phyloP scores from a whole-genome alignment of 2,888 invertebrate genomes.

The Marasmarcha lunaedactyla region DNA sequence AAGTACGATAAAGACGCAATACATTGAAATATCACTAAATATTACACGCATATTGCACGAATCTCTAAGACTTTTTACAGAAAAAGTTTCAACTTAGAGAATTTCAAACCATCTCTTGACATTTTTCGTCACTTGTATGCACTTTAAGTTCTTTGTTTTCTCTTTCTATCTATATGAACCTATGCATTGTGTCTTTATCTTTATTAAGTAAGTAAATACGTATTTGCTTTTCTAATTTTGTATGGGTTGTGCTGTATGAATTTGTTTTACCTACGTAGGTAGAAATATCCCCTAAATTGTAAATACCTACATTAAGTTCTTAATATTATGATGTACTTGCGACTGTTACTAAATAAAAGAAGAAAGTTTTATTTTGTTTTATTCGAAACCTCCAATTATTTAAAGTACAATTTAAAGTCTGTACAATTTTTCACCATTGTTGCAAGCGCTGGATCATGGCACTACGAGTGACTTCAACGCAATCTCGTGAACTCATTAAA shows the following conservation, averaged over 20 bases:
- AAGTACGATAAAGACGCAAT: constrained; percentile 33
- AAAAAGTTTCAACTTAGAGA: constrained; percentile 22
- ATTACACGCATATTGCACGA: constrained; percentile 18
- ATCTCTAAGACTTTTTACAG: constrained; percentile 36
- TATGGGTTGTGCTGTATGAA: constrained; percentile 59
- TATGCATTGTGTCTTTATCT: not conserved
- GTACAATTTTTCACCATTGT: no score
- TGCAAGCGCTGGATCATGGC: no score
- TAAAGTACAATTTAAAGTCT: no score
- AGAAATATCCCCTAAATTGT: constrained; percentile 56
- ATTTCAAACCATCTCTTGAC: no score
- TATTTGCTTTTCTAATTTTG: constrained; percentile 36
- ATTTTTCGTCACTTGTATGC: not conserved
- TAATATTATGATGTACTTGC: constrained; percentile 55
- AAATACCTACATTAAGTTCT: constrained; percentile 64
- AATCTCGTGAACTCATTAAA: no score
- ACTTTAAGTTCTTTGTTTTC: not conserved
- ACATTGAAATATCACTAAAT: constrained; percentile 16
- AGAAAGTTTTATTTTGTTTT: constrained; percentile 28
- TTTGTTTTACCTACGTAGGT: constrained; percentile 62
- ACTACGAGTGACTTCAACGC: no score
- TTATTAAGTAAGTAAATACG: constrained; percentile 31
- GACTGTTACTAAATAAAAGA: constrained; percentile 65
- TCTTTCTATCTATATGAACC: not conserved
- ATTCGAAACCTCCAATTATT: no score